Percentiles rank a stretch among this genome's conserved stretches.
Conservation (phyloP, 2,113 vertebrate genomes). For the Peromyscus leucopus region DNA sequence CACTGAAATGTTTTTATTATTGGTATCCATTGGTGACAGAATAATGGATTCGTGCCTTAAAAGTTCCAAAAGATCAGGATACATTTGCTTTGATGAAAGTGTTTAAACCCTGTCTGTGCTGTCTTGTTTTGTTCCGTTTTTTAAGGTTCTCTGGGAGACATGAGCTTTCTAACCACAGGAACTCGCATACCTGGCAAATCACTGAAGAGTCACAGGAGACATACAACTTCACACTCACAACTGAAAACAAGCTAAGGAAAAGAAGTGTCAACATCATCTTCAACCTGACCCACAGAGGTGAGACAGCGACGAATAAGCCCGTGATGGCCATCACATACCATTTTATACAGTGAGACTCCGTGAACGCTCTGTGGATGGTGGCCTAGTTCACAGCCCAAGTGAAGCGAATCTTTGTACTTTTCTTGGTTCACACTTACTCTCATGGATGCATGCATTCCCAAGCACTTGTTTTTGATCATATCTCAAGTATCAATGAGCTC, state of each 20-base stretch:
- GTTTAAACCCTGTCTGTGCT: background rate
- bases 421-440: background rate
- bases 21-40: background rate
- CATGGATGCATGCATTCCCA: accelerated
- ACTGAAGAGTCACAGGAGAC: constrained; percentile 65
- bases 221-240: constrained; percentile 84
- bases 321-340: accelerated
- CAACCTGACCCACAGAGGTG: constrained; percentile 85
- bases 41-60: background rate
- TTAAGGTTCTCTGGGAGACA: constrained; percentile 82
- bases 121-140: accelerated
- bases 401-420: background rate
- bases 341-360: background rate
- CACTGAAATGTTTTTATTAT: background rate
- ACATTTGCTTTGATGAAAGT: background rate
- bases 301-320: background rate
- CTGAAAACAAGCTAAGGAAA: constrained; percentile 84
- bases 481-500: background rate
- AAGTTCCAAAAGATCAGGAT: background rate
- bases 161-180: background rate
- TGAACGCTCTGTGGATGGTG: background rate
- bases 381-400: background rate
- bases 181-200: constrained; percentile 79
- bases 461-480: background rate
- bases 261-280: constrained; percentile 76